phyloP scores from a whole-genome alignment of 2,113 vertebrate species.

The Caretta caretta region DNA sequence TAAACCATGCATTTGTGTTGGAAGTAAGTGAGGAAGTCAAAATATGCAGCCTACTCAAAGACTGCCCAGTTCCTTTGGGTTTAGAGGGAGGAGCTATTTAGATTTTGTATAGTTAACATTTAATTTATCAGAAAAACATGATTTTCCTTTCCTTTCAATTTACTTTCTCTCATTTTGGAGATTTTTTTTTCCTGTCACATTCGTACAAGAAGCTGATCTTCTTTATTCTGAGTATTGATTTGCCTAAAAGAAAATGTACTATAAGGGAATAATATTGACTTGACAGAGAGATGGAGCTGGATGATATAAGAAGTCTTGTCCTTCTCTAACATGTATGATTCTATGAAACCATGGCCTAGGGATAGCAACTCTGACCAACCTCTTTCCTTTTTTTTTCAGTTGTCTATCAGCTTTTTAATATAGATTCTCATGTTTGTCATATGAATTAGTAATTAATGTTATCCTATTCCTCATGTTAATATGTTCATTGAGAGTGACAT shows the following conservation, averaged over 20 bases:
- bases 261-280: conserved; percentile 8
- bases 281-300: conserved; percentile 37
- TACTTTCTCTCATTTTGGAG: conserved; percentile 14
- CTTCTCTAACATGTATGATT: conserved; percentile 20
- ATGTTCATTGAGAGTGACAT: conserved; percentile 65
- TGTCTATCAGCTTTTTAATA: conserved; percentile 40
- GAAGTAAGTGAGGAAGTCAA: not conserved
- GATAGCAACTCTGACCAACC: conserved; percentile 21
- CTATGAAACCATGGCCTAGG: conserved; percentile 3
- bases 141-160: conserved; percentile 17
- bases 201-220: not conserved
- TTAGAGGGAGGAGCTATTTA: not conserved
- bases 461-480: conserved; percentile 55
- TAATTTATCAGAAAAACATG: not conserved
- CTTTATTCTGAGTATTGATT: conserved; percentile 16
- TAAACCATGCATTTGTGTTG: not conserved
- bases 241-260: conserved; percentile 17
- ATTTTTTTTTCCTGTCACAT: not conserved
- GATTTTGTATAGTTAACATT: not conserved
- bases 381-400: conserved; percentile 33
- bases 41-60: not conserved
- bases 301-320: not conserved
- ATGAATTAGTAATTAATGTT: conserved; percentile 65
- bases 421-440: conserved; percentile 49
- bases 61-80: not conserved